phyloP scores from a whole-genome alignment of 2,888 invertebrate species.

The Teinopalpus imperialis region DNA sequence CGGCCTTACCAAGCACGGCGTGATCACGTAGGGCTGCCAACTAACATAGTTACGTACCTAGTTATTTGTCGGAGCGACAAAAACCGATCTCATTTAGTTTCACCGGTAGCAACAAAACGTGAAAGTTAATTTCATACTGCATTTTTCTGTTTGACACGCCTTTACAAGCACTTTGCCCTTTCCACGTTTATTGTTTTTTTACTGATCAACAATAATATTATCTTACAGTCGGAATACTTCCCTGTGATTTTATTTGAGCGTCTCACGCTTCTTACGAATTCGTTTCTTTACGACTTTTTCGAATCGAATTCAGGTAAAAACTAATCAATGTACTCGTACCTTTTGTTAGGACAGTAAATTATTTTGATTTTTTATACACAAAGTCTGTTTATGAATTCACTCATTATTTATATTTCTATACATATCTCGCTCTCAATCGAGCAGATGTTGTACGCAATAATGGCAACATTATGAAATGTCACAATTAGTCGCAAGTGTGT shows the following conservation, averaged over 20 bases:
- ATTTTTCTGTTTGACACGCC: slow-evolving; percentile 72
- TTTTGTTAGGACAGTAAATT: slow-evolving; percentile 23
- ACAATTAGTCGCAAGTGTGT: slow-evolving; percentile 80
- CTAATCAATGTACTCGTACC: slow-evolving; percentile 21
- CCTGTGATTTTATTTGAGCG: slow-evolving; percentile 20
- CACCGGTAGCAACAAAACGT: slow-evolving; percentile 70
- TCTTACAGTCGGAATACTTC: slow-evolving; percentile 19
- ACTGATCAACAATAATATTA: slow-evolving; percentile 25
- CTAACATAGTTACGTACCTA: slow-evolving; percentile 29
- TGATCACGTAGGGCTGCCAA: slow-evolving; percentile 43
- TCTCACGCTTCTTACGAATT: slow-evolving; percentile 25
- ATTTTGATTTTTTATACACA: slow-evolving; percentile 11
- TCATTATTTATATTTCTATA: slow-evolving; percentile 14
- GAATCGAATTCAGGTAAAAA: slow-evolving; percentile 18
- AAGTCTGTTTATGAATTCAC: slow-evolving; percentile 7
- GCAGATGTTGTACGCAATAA: slow-evolving; percentile 74
- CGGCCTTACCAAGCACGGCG: slow-evolving; percentile 55
- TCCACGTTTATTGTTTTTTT: slow-evolving; percentile 60
- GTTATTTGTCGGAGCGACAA: slow-evolving; percentile 44
- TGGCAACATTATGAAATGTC: slow-evolving; percentile 68
- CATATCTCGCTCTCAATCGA: too few relatives aligned
- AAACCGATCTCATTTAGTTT: slow-evolving; percentile 73
- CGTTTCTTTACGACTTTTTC: slow-evolving; percentile 23
- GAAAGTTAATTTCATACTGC: slow-evolving; percentile 78
- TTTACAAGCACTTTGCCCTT: slow-evolving; percentile 69